Evolutionary conservation across 2,888 invertebrate genomes (phyloP), one percentile per base, ranked within the genome.

Genomic region (Syritta pipiens): DNA sequence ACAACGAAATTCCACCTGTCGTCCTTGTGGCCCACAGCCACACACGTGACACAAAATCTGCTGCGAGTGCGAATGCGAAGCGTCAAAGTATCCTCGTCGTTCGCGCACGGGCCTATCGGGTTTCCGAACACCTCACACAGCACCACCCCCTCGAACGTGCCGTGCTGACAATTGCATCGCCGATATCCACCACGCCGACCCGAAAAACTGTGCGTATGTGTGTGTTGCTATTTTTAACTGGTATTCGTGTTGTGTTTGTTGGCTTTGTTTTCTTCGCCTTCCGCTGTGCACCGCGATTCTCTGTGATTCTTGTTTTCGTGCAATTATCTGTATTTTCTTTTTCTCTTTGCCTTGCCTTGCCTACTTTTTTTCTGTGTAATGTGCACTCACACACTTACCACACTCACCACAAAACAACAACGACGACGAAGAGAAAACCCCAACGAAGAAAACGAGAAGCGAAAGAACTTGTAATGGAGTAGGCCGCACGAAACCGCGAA

Each of bases 211-310:
- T n/a, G n/a, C n/a, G n/a, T n/a, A n/a, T n/a, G n/a, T n/a, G n/a
- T n/a, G n/a, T 55, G 53, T 62, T 62, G 37, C 60, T 71, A 71
- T 71, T 71, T 71, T 62, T 55, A 71, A 51, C 60, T 53, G 32
- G 28, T 60, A 53, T 60, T 62, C 46, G 42, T 40, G 35, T 32
- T 67, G 42, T 55, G 40, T 32, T 37, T 14, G 17, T 69, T 49
- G 49, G 14, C 59, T 49, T 60, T 14, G n/a, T 53, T 60, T 22
- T 26, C 35, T 60, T 30, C 1, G 14, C 7, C 37, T 37, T 37
- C 19, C 14, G 17, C 12, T 37, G 14, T 48, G 35, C 26, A 2
- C 19, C 17, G 28, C 19, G 17, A 17, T 10, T 22, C 1, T 44
- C n/a, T 9, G 3, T 1, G 10, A 17, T 42, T 42, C 19, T 55